Evolutionary conservation across 2,888 invertebrate species (phyloP).

Genomic region (Chydorus sphaericus): DNA sequence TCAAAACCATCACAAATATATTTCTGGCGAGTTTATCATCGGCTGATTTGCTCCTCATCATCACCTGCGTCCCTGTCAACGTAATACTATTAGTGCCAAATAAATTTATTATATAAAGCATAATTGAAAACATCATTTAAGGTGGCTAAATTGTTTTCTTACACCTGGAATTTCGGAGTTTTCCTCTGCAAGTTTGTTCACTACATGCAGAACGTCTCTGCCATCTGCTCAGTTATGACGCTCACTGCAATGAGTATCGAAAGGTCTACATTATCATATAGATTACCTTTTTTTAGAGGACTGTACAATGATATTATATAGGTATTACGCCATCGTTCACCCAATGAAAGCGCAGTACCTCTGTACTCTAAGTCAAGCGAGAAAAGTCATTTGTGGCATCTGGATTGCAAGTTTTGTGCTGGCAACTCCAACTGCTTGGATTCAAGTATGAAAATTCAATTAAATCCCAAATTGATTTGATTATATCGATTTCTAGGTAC

Average conservation of each 20-base stretch:
- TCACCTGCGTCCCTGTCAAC: conserved; percentile 55
- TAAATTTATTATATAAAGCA: too few relatives aligned
- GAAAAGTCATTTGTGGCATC: conserved; percentile 41
- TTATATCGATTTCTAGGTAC: conserved; percentile 32
- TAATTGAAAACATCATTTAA: too few relatives aligned
- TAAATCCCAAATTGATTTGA: too few relatives aligned
- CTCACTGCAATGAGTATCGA: conserved; percentile 56
- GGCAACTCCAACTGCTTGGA: conserved; percentile 43
- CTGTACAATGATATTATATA: too few relatives aligned
- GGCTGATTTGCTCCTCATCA: conserved; percentile 50
- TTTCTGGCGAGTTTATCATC: conserved; percentile 48
- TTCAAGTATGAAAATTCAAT: conserved; percentile 36
- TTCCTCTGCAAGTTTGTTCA: conserved; percentile 51
- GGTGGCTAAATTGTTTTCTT: conserved; percentile 50
- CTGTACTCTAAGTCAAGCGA: conserved; percentile 48
- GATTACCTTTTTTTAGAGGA: background rate
- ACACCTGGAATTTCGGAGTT: conserved; percentile 49
- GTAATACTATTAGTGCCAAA: too few relatives aligned
- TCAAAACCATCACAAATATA: conserved; percentile 48
- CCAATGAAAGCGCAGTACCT: conserved; percentile 52
- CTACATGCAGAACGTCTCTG: conserved; percentile 54
- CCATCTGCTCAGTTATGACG: conserved; percentile 54
- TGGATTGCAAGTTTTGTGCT: conserved; percentile 45
- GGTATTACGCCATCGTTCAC: conserved; percentile 51
- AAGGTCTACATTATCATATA: conserved; percentile 35